Base-by-base conservation (phyloP, 2,113 vertebrate species). In the Tenrec ecaudatus region DNA sequence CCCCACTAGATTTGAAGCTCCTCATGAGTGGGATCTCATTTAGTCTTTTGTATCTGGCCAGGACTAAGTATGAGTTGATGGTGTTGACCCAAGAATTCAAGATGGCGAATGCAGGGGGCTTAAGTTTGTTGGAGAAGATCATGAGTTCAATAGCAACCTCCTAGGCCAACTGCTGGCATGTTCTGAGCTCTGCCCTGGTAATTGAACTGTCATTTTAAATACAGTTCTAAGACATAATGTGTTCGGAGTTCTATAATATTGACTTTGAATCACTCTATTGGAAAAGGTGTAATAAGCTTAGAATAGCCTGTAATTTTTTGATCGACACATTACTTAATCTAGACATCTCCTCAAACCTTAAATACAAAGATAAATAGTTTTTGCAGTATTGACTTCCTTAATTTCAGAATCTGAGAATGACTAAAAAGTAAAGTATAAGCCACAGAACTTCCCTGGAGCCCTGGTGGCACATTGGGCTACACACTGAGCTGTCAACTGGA, bases 231-330 rank as follows among this genome's bases (percentile, higher is more conserved):
- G n/a, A 82, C 60, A 62, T 83, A 89, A 85, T 76, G 17, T 80
- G 33, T 73, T 86, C 73, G 85, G 19, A 92, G 73, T 57, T 81
- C 38, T 71, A 53, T 80, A 40, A 33, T 58, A 29, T 78, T 73
- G 11, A 53, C 3, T 53, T 76, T 78, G 68, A 94, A 82, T 93
- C 68, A 57, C 17, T 88, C 66, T 87, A 92, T 89, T 62, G 16
- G 29, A 64, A 95, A 92, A 92, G 69, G 25, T 20, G 9, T 92
- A 85, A 82, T 82, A 90, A 77, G 68, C 31, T 88, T 89, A 90
- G 91, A 88, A 88, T 9, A 89, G 57, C 11, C 40, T 33, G 19
- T 62, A 76, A 60, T 76, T 92, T 95, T 4, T 66, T 93, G 66
- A 27, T 47, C 20, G 23, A 91, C 9, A 53, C 47, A 53, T 53